Conservation (phyloP, 2,797 vertebrate genomes). For the Lophius americanus region DNA sequence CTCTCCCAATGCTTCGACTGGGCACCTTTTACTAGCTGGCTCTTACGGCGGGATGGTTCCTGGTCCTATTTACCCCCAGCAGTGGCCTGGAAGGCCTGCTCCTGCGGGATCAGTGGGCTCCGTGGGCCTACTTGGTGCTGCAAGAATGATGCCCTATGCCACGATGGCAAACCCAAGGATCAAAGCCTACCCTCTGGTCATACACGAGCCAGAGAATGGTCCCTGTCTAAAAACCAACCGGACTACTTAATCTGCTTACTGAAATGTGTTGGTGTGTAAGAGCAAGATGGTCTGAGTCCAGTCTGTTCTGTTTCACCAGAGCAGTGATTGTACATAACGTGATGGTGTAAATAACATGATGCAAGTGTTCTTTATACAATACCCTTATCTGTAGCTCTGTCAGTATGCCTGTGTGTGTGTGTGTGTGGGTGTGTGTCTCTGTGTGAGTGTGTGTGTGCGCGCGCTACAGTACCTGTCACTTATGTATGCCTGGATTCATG, state of each 20-base stretch:
- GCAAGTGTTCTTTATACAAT: slow-evolving; percentile 66
- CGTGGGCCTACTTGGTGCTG: slow-evolving; percentile 71
- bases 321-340: slow-evolving; percentile 64
- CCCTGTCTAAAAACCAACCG: slow-evolving; percentile 77
- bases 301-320: slow-evolving; percentile 46
- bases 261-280: slow-evolving; percentile 35
- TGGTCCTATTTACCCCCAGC: slow-evolving; percentile 74
- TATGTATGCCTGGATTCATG: slow-evolving; percentile 55
- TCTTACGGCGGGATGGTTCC: slow-evolving; percentile 78
- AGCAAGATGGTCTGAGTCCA: slow-evolving; percentile 24
- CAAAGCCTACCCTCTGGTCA: slow-evolving; percentile 77
- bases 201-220: slow-evolving; percentile 74
- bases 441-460: slow-evolving; percentile 31
- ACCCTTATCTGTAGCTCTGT: slow-evolving; percentile 51
- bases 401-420: slow-evolving; percentile 41
- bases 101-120: slow-evolving; percentile 61
- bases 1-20: slow-evolving; percentile 71
- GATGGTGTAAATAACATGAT: slow-evolving; percentile 71
- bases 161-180: slow-evolving; percentile 72
- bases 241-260: slow-evolving; percentile 78
- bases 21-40: slow-evolving; percentile 76
- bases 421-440: slow-evolving; percentile 15
- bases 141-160: slow-evolving; percentile 68
- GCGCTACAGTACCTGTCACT: slow-evolving; percentile 48
- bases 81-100: slow-evolving; percentile 75